phyloP scores from a whole-genome alignment of 2,113 vertebrate species.

The Prochilodus magdalenae region DNA sequence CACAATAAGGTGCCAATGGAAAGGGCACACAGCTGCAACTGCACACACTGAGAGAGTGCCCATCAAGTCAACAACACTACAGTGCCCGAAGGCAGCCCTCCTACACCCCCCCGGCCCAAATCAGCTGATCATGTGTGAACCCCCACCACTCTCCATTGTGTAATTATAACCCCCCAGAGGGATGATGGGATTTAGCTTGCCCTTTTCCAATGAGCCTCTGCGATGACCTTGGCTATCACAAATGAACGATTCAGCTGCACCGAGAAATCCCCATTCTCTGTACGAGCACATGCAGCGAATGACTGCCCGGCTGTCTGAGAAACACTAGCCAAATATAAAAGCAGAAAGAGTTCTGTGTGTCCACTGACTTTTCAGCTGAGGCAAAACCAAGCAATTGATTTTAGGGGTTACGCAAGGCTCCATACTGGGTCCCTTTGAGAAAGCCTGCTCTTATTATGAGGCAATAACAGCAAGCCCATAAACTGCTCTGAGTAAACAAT shows the following conservation, averaged over 20 bases:
- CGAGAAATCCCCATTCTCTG: constrained; percentile 30
- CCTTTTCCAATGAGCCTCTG: neutral
- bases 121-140: constrained; percentile 30
- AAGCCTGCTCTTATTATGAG: constrained; percentile 15
- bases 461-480: constrained; percentile 16
- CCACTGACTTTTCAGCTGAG: neutral
- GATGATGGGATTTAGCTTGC: constrained; percentile 23
- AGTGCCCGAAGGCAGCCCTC: neutral
- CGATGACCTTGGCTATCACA: constrained; percentile 22
- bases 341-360: constrained; percentile 16
- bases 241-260: neutral
- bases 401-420: constrained; percentile 26
- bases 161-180: constrained; percentile 41
- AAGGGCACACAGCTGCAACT: constrained; percentile 17
- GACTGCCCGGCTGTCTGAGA: constrained; percentile 15
- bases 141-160: constrained; percentile 29
- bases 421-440: constrained; percentile 23
- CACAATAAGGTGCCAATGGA: constrained; percentile 8
- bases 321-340: constrained; percentile 5
- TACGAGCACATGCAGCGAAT: neutral
- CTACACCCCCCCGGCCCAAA: neutral
- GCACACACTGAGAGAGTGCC: neutral
- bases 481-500: constrained; percentile 36
- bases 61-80: neutral
- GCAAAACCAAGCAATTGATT: constrained; percentile 10